Evolutionary conservation across 1,140 invertebrate species (phyloP), one percentile per base, ranked within the genome.

Genomic region (Caenorhabditis briggsae): DNA sequence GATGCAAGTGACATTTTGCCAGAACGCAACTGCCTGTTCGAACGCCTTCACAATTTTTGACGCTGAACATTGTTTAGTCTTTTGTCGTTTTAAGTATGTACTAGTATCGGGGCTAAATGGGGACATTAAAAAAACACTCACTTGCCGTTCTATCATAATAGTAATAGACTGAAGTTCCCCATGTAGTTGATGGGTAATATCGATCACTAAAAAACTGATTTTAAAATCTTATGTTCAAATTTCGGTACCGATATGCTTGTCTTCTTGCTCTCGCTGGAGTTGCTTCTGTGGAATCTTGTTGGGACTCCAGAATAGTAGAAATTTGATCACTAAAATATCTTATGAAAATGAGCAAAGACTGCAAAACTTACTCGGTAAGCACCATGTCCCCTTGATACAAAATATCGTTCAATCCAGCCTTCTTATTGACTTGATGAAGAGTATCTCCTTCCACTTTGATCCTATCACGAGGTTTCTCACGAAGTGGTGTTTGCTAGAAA

Each of bases 301-400:
- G 55, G 14, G 82, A 5, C 41, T 83, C 82, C 53, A 83, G 58
- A 43, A 83, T 64, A 11, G 55, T 83, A 20, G 55, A 20, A n/a
- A 83, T 59, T 83, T 83, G 82, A 33, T 58, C 41, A 59, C 82
- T 83, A 20, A n/a, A 18, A 58, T n/a, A 20, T 5, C 41, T 43
- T 0, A 41, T 23, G n/a, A 2, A 12, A 20, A 5, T 48, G 11
- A 58, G 11, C 8, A 16, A 58, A 23, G 18, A 70, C 12, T 23
- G 46, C 46, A 3, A 14, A 50, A 50, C 56, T 48, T 82, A 86
- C 85, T 50, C 58, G 11, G 85, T 86, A 74, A 86, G 18, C 20
- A 86, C 82, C 18, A 86, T 83, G 18, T 86, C 85, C 6, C 85
- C 85, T n/a, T 86, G 85, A 70, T 86, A 86, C 18, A 86, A 55